These are phyloP conservation scores for Brachyalestes nurse DNA, from an alignment of 2,797 vertebrate species.

Conservation along the genomic window DNA sequence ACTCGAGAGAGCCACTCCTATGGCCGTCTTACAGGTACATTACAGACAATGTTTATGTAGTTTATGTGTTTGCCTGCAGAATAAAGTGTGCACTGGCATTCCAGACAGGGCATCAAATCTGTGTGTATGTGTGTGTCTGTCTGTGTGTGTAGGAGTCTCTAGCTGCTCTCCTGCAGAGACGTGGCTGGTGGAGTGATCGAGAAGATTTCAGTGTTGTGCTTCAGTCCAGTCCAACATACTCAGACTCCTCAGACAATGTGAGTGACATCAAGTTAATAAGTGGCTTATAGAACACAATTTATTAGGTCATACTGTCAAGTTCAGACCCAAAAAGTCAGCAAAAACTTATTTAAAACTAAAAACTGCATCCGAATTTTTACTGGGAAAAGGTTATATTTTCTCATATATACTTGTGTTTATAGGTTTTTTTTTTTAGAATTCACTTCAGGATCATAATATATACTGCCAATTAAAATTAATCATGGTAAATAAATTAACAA, in stretches of 20 bases:
- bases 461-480: too few relatives aligned
- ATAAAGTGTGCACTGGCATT: neutral
- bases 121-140: conserved; percentile 3
- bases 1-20: conserved; percentile 61
- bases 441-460: too few relatives aligned
- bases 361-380: too few relatives aligned
- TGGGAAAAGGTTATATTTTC: too few relatives aligned
- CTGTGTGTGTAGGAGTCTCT: conserved; percentile 69
- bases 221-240: conserved; percentile 68
- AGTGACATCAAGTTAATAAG: conserved; percentile 27
- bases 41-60: neutral
- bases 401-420: too few relatives aligned
- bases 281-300: neutral
- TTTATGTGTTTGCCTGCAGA: neutral
- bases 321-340: neutral
- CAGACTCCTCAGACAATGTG: conserved; percentile 46
- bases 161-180: conserved; percentile 56
- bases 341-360: too few relatives aligned
- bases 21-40: conserved; percentile 55
- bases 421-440: too few relatives aligned
- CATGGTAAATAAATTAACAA: too few relatives aligned
- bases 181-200: conserved; percentile 58
- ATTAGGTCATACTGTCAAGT: neutral
- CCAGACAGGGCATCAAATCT: too few relatives aligned
- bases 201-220: conserved; percentile 70